These are phyloP conservation scores for Phrynocephalus versicolor DNA, from an alignment of 2,113 vertebrate species.

Conservation along the genomic window DNA sequence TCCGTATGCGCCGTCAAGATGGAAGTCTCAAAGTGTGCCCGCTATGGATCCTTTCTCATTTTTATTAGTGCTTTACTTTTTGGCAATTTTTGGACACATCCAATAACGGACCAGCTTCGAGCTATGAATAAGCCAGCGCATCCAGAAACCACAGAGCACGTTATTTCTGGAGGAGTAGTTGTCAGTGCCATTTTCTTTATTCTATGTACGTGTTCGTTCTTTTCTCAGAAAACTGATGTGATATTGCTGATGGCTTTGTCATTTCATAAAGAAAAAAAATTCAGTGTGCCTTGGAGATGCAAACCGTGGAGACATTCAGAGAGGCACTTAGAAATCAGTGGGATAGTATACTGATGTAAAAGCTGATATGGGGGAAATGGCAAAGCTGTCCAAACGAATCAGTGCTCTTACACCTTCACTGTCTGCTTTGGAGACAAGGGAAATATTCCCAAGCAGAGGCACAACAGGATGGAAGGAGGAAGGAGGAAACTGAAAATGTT, in stretches of 20 bases:
- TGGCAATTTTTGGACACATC: slow-evolving; percentile 96
- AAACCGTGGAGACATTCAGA: no score
- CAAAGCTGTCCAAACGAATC: no score
- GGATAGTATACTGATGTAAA: no score
- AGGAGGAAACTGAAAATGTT: no score
- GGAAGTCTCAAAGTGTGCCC: slow-evolving; percentile 85
- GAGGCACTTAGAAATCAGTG: no score
- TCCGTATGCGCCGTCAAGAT: slow-evolving; percentile 91
- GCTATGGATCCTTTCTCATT: slow-evolving; percentile 85
- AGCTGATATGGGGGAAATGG: no score
- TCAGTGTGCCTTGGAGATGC: neutral
- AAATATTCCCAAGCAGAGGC: no score
- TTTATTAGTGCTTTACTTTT: slow-evolving; percentile 88
- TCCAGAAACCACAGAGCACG: slow-evolving; percentile 89
- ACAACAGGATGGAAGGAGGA: no score
- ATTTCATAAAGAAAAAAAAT: slow-evolving; percentile 13
- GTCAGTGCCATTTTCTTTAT: slow-evolving; percentile 97
- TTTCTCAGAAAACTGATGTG: neutral
- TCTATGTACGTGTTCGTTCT: slow-evolving; percentile 81
- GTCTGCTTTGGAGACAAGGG: no score
- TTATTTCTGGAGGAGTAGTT: slow-evolving; percentile 94
- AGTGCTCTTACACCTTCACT: no score
- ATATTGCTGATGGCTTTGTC: neutral
- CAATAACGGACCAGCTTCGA: slow-evolving; percentile 91
- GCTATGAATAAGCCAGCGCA: slow-evolving; percentile 82